Evolutionary conservation across 2,888 invertebrate genomes (phyloP).

Genomic region (Rutpela maculata): DNA sequence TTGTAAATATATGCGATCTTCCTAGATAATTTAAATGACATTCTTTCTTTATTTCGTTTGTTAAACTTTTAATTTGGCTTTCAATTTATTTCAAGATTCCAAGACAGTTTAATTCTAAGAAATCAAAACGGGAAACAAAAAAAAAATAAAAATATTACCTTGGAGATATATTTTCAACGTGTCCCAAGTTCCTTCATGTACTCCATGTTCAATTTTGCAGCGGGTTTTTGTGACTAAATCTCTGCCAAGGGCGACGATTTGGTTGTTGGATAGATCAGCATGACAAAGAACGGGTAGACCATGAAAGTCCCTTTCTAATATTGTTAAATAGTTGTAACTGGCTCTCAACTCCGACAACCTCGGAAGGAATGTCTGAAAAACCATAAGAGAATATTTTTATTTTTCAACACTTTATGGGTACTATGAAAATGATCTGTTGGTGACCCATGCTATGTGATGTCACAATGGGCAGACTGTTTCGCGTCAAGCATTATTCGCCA

Average conservation of each 20-base stretch:
- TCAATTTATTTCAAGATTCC: no score
- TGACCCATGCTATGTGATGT: no score
- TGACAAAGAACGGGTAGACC: constrained; percentile 88
- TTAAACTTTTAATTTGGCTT: no score
- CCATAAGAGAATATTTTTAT: not conserved
- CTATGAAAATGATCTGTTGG: no score
- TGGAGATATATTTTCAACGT: constrained; percentile 86
- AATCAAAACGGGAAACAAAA: no score
- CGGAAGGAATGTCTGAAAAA: constrained; percentile 85
- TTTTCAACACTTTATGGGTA: no score
- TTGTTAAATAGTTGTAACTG: constrained; percentile 85
- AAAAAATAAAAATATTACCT: constrained; percentile 82
- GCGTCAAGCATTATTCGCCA: no score
- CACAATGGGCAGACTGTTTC: no score
- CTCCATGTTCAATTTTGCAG: constrained; percentile 87
- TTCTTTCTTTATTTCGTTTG: no score
- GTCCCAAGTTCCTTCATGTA: constrained; percentile 77
- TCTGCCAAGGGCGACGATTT: constrained; percentile 82
- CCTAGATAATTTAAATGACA: no score
- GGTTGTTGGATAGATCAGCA: constrained; percentile 87
- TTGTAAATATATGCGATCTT: no score
- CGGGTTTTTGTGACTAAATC: constrained; percentile 88
- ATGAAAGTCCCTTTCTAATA: constrained; percentile 87
- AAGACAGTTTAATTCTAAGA: no score
- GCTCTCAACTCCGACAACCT: constrained; percentile 85